Evolutionary conservation across 2,888 invertebrate genomes (phyloP), one percentile per base, ranked within the genome.

Genomic region (Megaustenia siamemsis): DNA sequence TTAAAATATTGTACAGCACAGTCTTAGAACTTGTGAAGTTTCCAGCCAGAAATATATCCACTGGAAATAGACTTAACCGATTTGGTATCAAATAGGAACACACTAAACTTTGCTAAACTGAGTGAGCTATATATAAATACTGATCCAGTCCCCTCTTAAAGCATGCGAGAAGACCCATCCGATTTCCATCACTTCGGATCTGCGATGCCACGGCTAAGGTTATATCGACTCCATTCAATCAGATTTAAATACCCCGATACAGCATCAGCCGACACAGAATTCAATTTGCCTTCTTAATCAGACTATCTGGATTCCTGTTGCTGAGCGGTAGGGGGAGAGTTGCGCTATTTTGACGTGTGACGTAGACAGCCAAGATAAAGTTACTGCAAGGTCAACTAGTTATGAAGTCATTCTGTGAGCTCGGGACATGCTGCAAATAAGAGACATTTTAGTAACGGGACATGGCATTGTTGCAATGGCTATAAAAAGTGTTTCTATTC

Each of bases 211-310:
- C 28, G 28, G 45, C 45, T 28, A 15, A n/a, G 43, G 28, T 18
- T 45, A n/a, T 73, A 73, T 73, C 71, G 71, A 73, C 71, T 73
- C 28, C 28, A 45, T 73, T 45, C 45, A 73, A 73, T 73, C 71
- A 43, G 71, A n/a, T 73, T 45, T n/a, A 43, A n/a, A 73, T 73
- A 45, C 45, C 71, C 15, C 71, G 45, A 28, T 45, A 45, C 71
- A 73, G n/a, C 28, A 28, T n/a, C 71, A 43, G 71, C n/a, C 71
- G 43, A 73, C 28, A 43, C 45, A 73, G 28, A 73, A 73, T 73
- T 73, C 71, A 73, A 73, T 73, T 73, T 73, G n/a, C 45, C 45
- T 35, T 28, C 28, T 2, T 45, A 73, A 73, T 73, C 71, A 73
- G 71, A 45, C 45, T 73, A 68, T 68, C 8, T 35, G 68, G 68